Percentiles rank a stretch among this genome's conserved stretches.
Evolutionary conservation across 1,140 invertebrate genomes (phyloP).

Genomic region (Rhopalosiphum maidis): DNA sequence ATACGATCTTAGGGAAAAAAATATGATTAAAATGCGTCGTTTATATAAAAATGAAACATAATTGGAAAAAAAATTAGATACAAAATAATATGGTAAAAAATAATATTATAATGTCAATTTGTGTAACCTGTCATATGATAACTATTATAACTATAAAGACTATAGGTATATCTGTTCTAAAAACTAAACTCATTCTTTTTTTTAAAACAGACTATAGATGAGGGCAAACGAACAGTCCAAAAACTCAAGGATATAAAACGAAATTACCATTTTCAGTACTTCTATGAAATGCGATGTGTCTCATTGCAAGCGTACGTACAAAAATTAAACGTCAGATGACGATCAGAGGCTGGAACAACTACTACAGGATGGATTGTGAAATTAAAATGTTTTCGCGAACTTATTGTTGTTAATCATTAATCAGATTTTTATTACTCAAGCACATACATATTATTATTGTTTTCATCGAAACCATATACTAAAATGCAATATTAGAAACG

Average conservation of each 20-base stretch:
- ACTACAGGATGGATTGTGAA: background rate
- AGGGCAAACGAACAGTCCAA: constrained; percentile 26
- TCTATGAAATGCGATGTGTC: constrained; percentile 20
- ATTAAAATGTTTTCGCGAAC: background rate
- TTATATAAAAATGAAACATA: background rate
- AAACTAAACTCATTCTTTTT: background rate
- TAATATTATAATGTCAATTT: background rate
- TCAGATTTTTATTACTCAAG: background rate
- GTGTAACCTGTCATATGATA: background rate
- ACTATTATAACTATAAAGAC: background rate
- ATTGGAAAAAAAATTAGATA: background rate
- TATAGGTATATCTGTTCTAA: background rate
- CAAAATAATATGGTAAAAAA: background rate
- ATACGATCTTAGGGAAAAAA: no score
- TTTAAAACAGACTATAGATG: constrained; percentile 26
- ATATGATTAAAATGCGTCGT: background rate
- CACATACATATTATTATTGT: background rate
- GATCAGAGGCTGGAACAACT: background rate
- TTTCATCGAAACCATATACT: background rate
- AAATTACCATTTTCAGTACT: constrained; percentile 14
- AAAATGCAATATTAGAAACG: background rate
- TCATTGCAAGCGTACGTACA: constrained; percentile 27
- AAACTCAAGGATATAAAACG: constrained; percentile 35
- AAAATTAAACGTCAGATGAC: constrained; percentile 6
- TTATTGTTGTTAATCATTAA: background rate